Conservation (phyloP, 2,113 vertebrate genomes). For the Dolichotis patagonum region DNA sequence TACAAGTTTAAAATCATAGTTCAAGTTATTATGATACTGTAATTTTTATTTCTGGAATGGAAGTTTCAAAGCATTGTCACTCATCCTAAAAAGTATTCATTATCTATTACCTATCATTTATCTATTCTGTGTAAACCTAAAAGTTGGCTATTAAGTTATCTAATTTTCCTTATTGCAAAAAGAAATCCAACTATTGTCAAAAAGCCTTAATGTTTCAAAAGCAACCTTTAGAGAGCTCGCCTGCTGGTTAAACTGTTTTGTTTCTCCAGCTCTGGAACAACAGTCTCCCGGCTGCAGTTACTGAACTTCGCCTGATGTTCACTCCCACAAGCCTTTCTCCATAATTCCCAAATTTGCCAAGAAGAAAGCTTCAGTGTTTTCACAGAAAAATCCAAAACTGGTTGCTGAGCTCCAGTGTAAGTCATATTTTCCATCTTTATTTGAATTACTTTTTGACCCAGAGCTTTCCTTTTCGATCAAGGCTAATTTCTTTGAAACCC, state of each 20-base stretch:
- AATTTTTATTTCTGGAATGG: conserved; percentile 24
- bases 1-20: background rate
- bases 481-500: conserved; percentile 45
- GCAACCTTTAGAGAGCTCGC: too few relatives aligned
- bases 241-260: background rate
- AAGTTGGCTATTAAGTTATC: background rate
- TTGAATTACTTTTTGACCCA: conserved; percentile 57
- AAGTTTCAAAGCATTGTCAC: background rate
- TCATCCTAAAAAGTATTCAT: background rate
- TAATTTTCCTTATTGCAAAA: background rate
- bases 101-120: background rate
- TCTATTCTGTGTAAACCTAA: conserved; percentile 6
- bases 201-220: background rate
- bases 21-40: background rate
- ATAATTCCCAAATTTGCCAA: conserved; percentile 9
- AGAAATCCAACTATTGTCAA: background rate
- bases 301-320: background rate
- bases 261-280: background rate
- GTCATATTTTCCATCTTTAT: conserved; percentile 73
- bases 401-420: background rate
- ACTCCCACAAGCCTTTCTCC: background rate
- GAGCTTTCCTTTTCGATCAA: conserved; percentile 34
- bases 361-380: background rate
- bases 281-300: background rate
- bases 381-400: background rate